Percentiles rank a stretch among this genome's conserved stretches.
Evolutionary conservation across 2,888 invertebrate species (phyloP).

Genomic region (Zygaena filipendulae): DNA sequence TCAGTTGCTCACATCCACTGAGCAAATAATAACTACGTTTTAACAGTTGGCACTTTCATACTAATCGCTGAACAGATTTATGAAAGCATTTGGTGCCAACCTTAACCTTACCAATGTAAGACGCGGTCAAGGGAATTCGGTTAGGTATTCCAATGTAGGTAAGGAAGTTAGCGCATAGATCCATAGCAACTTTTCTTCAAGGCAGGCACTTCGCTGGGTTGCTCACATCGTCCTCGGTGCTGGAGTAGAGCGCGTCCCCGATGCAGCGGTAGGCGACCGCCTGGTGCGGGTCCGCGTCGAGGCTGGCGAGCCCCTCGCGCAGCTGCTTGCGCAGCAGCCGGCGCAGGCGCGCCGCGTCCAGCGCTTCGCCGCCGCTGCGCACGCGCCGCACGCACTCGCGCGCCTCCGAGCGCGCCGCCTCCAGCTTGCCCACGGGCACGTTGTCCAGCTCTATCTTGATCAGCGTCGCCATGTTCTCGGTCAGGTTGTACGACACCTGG

Average conservation of each 20-base stretch:
- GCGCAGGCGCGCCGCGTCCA: slow-evolving; percentile 81
- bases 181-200: too few species aligned
- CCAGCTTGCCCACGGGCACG: slow-evolving; percentile 76
- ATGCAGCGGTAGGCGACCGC: slow-evolving; percentile 81
- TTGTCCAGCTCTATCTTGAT: slow-evolving; percentile 79
- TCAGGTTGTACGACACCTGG: slow-evolving; percentile 75
- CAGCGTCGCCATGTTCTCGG: slow-evolving; percentile 78
- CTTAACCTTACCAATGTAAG: too few species aligned
- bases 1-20: too few species aligned
- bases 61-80: too few species aligned
- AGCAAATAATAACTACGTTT: too few species aligned
- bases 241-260: slow-evolving; percentile 86
- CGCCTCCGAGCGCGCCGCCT: slow-evolving; percentile 70
- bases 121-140: too few species aligned
- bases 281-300: slow-evolving; percentile 83
- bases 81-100: too few species aligned
- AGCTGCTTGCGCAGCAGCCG: slow-evolving; percentile 78
- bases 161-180: too few species aligned
- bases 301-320: slow-evolving; percentile 73
- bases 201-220: too few species aligned
- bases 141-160: too few species aligned
- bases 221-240: slow-evolving; percentile 77
- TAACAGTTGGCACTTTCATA: too few species aligned
- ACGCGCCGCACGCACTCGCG: slow-evolving; percentile 31
- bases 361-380: slow-evolving; percentile 41